These are phyloP conservation scores for Anadara kagoshimensis DNA, from an alignment of 1,140 invertebrate genomes.

Conservation along the genomic window DNA sequence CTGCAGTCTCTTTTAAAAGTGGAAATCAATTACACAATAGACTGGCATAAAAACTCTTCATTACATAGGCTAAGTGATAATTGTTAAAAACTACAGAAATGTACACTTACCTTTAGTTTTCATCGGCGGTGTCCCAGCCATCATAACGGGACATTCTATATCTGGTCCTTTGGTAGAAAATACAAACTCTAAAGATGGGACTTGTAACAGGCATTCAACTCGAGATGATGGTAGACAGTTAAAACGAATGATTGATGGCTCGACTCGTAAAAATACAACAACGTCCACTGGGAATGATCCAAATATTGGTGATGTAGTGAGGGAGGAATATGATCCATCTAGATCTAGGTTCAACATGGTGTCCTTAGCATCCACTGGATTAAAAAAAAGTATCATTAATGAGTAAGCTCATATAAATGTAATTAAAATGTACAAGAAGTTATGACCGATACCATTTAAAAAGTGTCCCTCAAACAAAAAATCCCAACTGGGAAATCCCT, in stretches of 20 bases:
- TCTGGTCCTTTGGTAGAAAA: slow-evolving; percentile 75
- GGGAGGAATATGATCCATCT: slow-evolving; percentile 62
- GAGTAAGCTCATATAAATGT: neutral
- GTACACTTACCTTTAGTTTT: slow-evolving; percentile 66
- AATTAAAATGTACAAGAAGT: neutral
- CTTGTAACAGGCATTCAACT: slow-evolving; percentile 94
- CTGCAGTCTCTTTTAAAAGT: too few relatives aligned
- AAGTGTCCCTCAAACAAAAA: too few relatives aligned
- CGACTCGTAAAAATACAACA: slow-evolving; percentile 98
- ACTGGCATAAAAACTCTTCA: too few relatives aligned
- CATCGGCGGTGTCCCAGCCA: slow-evolving; percentile 62
- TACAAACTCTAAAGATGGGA: slow-evolving; percentile 90
- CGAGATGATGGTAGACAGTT: slow-evolving; percentile 95
- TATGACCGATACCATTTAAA: too few relatives aligned
- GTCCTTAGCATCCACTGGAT: slow-evolving; percentile 53
- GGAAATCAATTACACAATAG: too few relatives aligned
- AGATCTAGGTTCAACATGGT: slow-evolving; percentile 62
- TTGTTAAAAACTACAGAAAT: too few relatives aligned
- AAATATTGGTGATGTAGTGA: slow-evolving; percentile 73
- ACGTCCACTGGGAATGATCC: slow-evolving; percentile 98
- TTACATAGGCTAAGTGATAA: too few relatives aligned
- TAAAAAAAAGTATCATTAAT: neutral
- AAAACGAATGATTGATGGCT: slow-evolving; percentile 91
- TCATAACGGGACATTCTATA: slow-evolving; percentile 49
- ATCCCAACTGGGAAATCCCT: too few relatives aligned